Conservation (phyloP, 2,888 invertebrate species). For the Zygothrica quintamaculata region DNA sequence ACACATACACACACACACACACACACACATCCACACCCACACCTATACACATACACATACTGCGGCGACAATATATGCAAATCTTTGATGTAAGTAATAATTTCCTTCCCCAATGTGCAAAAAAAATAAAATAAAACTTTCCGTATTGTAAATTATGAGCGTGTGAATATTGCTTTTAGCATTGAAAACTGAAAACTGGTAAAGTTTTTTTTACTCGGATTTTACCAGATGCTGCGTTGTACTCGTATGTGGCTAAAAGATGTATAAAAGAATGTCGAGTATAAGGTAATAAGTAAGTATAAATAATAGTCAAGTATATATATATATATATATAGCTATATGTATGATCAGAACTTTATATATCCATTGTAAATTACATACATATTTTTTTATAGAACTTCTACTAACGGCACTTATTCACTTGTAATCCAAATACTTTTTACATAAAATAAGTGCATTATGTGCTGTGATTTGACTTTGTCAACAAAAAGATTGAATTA, state of each 20-base stretch:
- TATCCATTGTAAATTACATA: too few relatives aligned
- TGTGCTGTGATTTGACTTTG: too few relatives aligned
- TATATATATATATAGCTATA: too few relatives aligned
- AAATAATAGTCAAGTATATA: conserved; percentile 22
- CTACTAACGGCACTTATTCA: too few relatives aligned
- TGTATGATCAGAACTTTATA: too few relatives aligned
- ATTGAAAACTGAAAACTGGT: conserved; percentile 43
- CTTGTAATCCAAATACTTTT: too few relatives aligned
- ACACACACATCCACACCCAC: conserved; percentile 12
- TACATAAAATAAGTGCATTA: too few relatives aligned
- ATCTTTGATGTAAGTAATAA: conserved; percentile 80
- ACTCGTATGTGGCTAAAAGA: conserved; percentile 2
- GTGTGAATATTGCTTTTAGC: conserved; percentile 73
- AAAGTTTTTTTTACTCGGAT: conserved; percentile 15
- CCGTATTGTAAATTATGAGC: conserved; percentile 73
- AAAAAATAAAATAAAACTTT: conserved; percentile 38
- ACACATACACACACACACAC: too few relatives aligned
- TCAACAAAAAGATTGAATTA: too few relatives aligned
- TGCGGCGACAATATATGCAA: conserved; percentile 70
- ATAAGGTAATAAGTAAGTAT: conserved; percentile 21
- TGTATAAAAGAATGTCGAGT: neutral
- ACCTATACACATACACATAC: too few relatives aligned
- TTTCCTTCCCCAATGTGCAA: conserved; percentile 69
- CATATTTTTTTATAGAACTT: neutral
- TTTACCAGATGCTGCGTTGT: conserved; percentile 22